Percentiles rank a stretch among this genome's conserved stretches.
Evolutionary conservation across 2,113 vertebrate species (phyloP).

Genomic region (Tragelaphus buxtoni): DNA sequence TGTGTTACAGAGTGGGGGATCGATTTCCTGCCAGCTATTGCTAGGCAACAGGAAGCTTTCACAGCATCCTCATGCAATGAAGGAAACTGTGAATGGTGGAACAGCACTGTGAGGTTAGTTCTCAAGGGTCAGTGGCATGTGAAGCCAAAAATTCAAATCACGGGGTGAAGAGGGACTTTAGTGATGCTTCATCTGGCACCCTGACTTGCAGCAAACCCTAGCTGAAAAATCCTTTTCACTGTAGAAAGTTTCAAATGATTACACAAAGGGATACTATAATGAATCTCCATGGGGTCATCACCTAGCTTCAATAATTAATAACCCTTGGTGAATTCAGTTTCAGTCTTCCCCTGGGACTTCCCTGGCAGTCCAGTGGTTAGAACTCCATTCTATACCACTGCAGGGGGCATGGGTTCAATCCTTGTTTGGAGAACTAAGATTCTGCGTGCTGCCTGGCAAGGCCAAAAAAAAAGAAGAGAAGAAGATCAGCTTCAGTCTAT

Average conservation of each 20-base stretch:
- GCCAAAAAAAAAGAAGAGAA: background rate
- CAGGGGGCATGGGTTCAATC: background rate
- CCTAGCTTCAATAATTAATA: background rate
- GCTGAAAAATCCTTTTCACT: background rate
- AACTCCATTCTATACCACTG: background rate
- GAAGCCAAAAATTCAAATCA: background rate
- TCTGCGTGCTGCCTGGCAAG: background rate
- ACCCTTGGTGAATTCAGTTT: background rate
- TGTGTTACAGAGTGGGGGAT: background rate
- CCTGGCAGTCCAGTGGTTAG: background rate
- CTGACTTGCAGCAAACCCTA: slow-evolving; percentile 32
- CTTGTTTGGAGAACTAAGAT: background rate
- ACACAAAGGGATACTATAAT: background rate
- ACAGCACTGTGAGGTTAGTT: background rate
- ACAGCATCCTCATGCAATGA: accelerated
- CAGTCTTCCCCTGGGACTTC: background rate
- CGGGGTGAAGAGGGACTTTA: background rate
- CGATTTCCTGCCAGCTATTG: slow-evolving; percentile 40
- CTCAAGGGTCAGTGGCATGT: background rate
- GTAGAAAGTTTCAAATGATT: background rate
- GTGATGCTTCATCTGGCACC: slow-evolving; percentile 15
- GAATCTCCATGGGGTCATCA: no score
- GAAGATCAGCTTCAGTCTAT: background rate
- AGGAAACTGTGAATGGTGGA: background rate
- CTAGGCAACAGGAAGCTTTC: slow-evolving; percentile 60